Evolutionary conservation across 2,113 vertebrate genomes (phyloP), one percentile per base, ranked within the genome.

Genomic region (Columbina picui): DNA sequence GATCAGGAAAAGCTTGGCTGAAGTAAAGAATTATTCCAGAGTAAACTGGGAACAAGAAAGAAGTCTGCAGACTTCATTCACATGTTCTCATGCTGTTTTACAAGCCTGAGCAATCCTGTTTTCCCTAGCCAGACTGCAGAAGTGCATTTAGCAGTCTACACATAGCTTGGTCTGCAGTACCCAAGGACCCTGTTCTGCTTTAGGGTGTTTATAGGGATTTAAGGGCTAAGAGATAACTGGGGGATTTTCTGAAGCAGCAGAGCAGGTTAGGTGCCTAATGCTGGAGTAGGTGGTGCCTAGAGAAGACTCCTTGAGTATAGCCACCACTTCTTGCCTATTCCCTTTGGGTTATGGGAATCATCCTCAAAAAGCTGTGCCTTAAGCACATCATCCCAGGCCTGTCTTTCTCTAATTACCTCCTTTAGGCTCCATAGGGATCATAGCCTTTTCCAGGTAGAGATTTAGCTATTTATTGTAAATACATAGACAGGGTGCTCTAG

Each of bases 11-110:
- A 96, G 71, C 67, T 86, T 69, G 47, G 63, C 70, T 79, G 32
- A 70, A 90, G 82, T 34, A 89, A 90, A 88, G 63, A 57, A 83
- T 89, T 77, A 69, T 45, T 89, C 87, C 57, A 12, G 63, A 70
- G 67, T 57, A 69, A 93, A 85, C 63, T 82, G 82, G 94, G 89
- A 90, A 91, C 60, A 43, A 96, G 89, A 91, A 96, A 88, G 91
- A 74, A 86, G 87, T 30, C 61, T 80, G 67, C 87, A 87, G 87
- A 10, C 87, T 88, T 76, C 20, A 9, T 76, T 61, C 71, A 20
- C 20, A 1, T 0, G 1, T 84, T 96, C 94, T 91, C 87, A 94
- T 12, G 30, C 87, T 86, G 41, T 91, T 96, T 94, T 92, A 92
- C 80, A 94, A 91, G 67, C 67, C 71, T 59, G 85, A 90, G 84